Base-by-base conservation (phyloP, 2,797 vertebrate genomes). In the Anisognathus igniventris region DNA sequence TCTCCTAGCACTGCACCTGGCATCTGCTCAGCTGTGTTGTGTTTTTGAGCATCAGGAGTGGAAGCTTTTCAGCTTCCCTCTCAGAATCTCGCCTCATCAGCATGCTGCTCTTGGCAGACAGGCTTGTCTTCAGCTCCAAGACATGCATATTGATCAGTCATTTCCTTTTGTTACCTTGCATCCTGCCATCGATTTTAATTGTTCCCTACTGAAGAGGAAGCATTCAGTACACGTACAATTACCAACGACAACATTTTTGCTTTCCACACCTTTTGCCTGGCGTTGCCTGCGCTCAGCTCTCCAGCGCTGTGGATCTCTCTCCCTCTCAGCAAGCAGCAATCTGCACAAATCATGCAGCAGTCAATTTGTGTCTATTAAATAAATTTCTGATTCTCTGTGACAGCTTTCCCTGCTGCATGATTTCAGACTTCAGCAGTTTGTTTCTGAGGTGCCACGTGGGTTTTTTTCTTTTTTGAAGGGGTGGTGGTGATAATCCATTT, bases 141-240 rank as follows among this genome's bases (percentile, higher is more conserved):
- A 42, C 93, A 82, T 90, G 90, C 83, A 95, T 95, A 93, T 96
- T 96, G 94, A 95, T 95, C 92, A 86, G 88, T 60, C 88, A 81
- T 78, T 84, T 88, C 57, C 90, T 88, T 95, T 95, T 92, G 90
- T 90, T 95, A 95, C 88, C 73, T 81, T 53, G 66, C 62, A 84
- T 93, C 92, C 88, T 64, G 54, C 57, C 92, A 93, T 96, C 10
- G 93, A 95, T 96, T 95, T 62, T 93, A 95, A 94, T 90, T 81
- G 76, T 78, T 78, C 2, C 4, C 50, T 33, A 8, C 42, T 56
- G 82, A 74, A 53, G 82, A 75, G 66, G 87, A 62, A 90, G 66
- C 65, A 72, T 80, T 92, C 82, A 56, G 90, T 5, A 39, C 82
- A 77, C 4, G 6, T 4, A 33, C 50, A 75, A 45, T 57, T 23